A percentile compares a stretch with the other conserved stretches of the same genome.
Conservation (phyloP, 2,797 vertebrate genomes). For the Molothrus ater region DNA sequence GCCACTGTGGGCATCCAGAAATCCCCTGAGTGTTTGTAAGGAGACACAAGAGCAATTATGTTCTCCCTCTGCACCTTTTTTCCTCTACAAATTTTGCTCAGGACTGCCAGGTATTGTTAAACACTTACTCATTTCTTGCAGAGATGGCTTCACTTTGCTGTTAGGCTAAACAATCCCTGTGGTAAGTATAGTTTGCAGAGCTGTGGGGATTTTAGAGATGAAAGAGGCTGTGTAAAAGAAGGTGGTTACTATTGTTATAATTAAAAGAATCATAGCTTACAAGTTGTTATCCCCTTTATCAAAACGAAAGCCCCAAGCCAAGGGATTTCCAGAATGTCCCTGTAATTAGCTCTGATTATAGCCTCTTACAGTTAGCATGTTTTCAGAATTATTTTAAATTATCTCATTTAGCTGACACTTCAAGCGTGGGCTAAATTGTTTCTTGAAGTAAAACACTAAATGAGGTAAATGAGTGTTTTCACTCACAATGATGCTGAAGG, state of each 20-base stretch:
- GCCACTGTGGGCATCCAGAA: neutral
- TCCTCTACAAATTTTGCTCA: neutral
- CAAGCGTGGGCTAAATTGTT: neutral
- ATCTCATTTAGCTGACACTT: conserved; percentile 47
- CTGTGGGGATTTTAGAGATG: neutral
- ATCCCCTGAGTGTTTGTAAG: neutral
- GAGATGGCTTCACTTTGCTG: neutral
- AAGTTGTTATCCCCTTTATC: conserved; percentile 50
- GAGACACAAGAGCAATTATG: neutral
- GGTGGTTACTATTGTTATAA: conserved; percentile 2
- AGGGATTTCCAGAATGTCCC: conserved; percentile 43
- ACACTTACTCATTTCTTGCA: neutral
- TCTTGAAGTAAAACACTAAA: conserved; percentile 14
- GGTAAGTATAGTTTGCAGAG: neutral
- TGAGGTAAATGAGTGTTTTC: conserved; percentile 28
- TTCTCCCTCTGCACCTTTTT: neutral
- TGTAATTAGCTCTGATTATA: conserved; percentile 67
- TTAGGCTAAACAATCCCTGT: neutral
- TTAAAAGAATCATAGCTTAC: conserved; percentile 27
- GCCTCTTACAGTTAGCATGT: conserved; percentile 4
- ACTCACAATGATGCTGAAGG: neutral
- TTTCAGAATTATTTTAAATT: conserved; percentile 38
- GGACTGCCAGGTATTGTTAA: neutral
- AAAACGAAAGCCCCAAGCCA: conserved; percentile 38
- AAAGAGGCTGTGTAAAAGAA: neutral